Conservation (phyloP, 2,888 invertebrate genomes). For the Epinotia demarniana region DNA sequence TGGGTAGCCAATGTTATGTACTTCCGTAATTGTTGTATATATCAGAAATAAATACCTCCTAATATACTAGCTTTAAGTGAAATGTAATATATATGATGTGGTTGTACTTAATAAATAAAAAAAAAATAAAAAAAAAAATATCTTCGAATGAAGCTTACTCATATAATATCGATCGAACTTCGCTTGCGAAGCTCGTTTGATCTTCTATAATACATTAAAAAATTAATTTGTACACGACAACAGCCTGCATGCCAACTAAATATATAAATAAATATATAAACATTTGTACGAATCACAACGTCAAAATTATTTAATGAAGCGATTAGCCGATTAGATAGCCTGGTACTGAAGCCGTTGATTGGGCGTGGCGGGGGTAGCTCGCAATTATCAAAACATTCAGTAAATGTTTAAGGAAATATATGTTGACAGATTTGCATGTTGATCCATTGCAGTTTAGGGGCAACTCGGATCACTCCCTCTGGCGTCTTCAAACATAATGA, state of each 20-base stretch:
- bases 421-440: neutral
- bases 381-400: neutral
- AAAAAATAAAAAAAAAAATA: no score
- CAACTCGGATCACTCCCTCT: neutral
- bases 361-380: no score
- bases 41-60: no score
- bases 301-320: neutral
- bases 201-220: neutral
- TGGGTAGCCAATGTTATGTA: no score
- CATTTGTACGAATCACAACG: slow-evolving; percentile 34
- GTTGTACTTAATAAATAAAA: no score
- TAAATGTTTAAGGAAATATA: neutral
- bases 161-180: no score
- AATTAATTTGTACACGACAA: slow-evolving; percentile 3
- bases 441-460: neutral
- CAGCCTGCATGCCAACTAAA: neutral
- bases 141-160: no score
- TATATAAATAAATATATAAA: slow-evolving; percentile 25
- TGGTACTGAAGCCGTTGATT: slow-evolving; percentile 13
- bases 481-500: no score
- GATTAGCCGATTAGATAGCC: neutral
- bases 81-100: no score
- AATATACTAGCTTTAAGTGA: no score
- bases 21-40: no score
- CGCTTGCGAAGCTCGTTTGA: no score